Base-by-base conservation (phyloP, 2,888 invertebrate genomes). In the Xylocampa areola region DNA sequence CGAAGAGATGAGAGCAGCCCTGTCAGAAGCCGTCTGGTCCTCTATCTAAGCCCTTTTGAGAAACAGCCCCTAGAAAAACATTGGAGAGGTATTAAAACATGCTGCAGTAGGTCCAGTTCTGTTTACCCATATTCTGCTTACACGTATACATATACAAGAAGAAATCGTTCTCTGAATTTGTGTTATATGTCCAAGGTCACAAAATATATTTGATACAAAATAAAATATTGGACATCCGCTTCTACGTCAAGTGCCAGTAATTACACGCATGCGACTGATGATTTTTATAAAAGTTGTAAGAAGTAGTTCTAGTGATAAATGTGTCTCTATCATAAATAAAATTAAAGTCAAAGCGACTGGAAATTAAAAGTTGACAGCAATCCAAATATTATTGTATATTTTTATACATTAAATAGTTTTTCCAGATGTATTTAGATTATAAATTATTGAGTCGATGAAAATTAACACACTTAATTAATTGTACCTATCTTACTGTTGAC, bases 321-420 rank as follows among this genome's bases (percentile, higher is more conserved):
- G 8, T 44, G 33, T 29, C 27, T 27, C 13, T 25, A 30, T 61
- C 68, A 50, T 70, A 71, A 58, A 65, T 62, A 48, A 60, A 57
- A 73, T 71, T 27, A 59, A 27, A 43, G 35, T 73, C 50, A 60
- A 53, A 51, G 41, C 32, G 19, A 7, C 43, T 53, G 27, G 51
- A 39, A 58, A 71, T 69, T 52, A 52, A 66, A 68, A 61, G 32
- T 71, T 73, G 71, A 61, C 66, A 71, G 29, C 60, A 37, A 68
- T 73, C 73, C 73, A 73, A 63, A 61, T 59, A 50, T 57, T 61
- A 45, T n/a, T n/a, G n/a, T 25, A 33, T 55, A 59, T 64, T 54
- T 49, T 33, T 6, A 1, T 27, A 48, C 35, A 54, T 68, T 50
- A 41, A 49, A 59, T 50, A 44, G 2, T 10, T 37, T 53, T 50